phyloP scores from a whole-genome alignment of 2,113 vertebrate genomes.

The Pseudopodoces humilis region DNA sequence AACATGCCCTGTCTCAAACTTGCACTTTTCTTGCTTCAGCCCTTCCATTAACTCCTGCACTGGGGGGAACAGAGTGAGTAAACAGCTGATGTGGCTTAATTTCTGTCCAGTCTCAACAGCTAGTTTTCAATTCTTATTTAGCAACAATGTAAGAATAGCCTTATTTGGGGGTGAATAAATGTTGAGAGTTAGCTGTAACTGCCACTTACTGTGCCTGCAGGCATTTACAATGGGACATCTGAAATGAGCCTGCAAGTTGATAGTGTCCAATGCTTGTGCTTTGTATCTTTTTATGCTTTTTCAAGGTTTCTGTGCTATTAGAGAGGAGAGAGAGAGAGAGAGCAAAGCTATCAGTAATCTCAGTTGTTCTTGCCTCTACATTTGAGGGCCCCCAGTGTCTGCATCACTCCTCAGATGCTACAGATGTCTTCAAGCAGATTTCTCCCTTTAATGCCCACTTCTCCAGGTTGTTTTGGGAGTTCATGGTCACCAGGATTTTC shows the following conservation, averaged over 20 bases:
- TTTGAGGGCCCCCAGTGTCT: neutral
- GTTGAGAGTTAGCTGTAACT: neutral
- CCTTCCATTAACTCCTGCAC: neutral
- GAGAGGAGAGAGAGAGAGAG: neutral
- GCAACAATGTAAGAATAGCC: neutral
- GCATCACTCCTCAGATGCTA: neutral
- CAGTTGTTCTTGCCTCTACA: neutral
- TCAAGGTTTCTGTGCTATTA: neutral
- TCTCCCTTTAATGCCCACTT: neutral
- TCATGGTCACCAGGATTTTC: neutral
- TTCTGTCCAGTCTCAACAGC: neutral
- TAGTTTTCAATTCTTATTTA: neutral
- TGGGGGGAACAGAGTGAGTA: neutral
- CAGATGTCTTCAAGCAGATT: neutral
- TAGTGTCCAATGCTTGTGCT: neutral
- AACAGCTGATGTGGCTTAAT: neutral
- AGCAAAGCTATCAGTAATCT: neutral
- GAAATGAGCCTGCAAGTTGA: neutral
- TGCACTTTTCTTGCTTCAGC: accelerated
- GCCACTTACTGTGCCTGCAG: neutral
- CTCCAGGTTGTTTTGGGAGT: neutral
- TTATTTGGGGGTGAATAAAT: neutral
- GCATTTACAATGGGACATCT: neutral
- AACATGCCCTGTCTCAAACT: neutral
- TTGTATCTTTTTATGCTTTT: neutral